Evolutionary conservation across 1,140 invertebrate species (phyloP).

Genomic region (Oscheius sp.): DNA sequence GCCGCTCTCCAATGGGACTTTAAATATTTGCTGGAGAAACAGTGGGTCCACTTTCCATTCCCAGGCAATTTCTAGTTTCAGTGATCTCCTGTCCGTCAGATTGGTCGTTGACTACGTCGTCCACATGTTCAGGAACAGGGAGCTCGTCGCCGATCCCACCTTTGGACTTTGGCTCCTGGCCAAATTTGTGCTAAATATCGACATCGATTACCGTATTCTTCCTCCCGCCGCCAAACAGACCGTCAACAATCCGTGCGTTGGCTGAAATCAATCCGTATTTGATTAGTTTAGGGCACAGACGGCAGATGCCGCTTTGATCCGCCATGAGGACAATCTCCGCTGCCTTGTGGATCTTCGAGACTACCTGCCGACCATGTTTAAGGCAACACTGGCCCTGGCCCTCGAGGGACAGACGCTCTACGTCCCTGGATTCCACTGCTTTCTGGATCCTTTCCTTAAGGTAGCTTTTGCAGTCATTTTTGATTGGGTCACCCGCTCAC

Average conservation of each 20-base stretch:
- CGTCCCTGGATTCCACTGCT: conserved; percentile 16
- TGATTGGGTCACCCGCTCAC: too few relatives aligned
- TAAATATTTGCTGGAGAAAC: conserved; percentile 23
- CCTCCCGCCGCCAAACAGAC: conserved; percentile 26
- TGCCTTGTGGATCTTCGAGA: too few relatives aligned
- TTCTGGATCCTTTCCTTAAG: conserved; percentile 21
- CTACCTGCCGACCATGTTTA: too few relatives aligned
- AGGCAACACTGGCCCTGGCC: not conserved
- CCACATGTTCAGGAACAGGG: conserved; percentile 12
- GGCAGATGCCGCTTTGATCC: not conserved
- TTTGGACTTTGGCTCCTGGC: conserved; percentile 20
- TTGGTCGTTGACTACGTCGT: conserved; percentile 7
- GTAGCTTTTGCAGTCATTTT: not conserved
- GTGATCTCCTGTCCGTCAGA: not conserved
- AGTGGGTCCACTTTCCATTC: not conserved
- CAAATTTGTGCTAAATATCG: conserved; percentile 7
- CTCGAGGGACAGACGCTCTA: not conserved
- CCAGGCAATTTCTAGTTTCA: not conserved
- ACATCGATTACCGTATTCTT: conserved; percentile 4
- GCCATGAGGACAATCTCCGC: not conserved
- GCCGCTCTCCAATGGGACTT: conserved; percentile 35
- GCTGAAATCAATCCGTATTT: not conserved
- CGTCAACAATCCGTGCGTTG: conserved; percentile 22
- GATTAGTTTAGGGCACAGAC: too few relatives aligned
- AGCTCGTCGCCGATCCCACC: not conserved